Percentiles rank a stretch among this genome's conserved stretches.
Evolutionary conservation across 2,888 invertebrate genomes (phyloP).

Genomic region (Aspidapion aeneum): DNA sequence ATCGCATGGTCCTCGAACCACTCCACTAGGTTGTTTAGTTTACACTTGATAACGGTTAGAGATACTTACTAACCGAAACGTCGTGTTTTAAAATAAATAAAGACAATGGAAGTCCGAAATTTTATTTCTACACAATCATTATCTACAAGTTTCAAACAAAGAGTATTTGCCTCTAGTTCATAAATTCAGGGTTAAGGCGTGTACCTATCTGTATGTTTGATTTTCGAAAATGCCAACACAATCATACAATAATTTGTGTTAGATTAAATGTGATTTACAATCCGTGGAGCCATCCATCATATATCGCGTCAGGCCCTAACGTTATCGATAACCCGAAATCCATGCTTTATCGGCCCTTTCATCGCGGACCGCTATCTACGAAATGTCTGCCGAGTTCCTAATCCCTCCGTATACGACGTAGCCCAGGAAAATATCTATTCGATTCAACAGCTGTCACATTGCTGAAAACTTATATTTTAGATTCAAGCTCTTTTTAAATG

Average conservation of each 20-base stretch:
- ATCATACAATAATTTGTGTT: slow-evolving; percentile 43
- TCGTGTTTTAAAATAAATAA: too few species aligned
- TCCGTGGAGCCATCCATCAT: slow-evolving; percentile 49
- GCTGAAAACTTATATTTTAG: not conserved
- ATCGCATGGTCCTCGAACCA: too few species aligned
- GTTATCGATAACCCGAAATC: slow-evolving; percentile 47
- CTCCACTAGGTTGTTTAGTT: too few species aligned
- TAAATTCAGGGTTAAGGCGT: too few species aligned
- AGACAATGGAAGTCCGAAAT: too few species aligned
- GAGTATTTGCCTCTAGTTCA: too few species aligned
- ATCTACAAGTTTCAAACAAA: too few species aligned
- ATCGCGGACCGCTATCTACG: slow-evolving; percentile 44
- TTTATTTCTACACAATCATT: too few species aligned
- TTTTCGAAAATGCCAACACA: slow-evolving; percentile 22
- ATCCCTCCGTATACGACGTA: slow-evolving; percentile 38
- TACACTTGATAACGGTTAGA: too few species aligned
- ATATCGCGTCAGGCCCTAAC: slow-evolving; percentile 40
- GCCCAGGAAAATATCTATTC: not conserved
- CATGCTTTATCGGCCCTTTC: slow-evolving; percentile 48
- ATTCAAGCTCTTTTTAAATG: too few species aligned
- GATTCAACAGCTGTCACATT: slow-evolving; percentile 13
- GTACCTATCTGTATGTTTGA: too few species aligned
- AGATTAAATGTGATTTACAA: slow-evolving; percentile 51
- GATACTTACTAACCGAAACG: too few species aligned
- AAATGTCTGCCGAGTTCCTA: slow-evolving; percentile 43